These are phyloP conservation scores for Zeus faber DNA, from an alignment of 2,113 vertebrate genomes.

Conservation along the genomic window DNA sequence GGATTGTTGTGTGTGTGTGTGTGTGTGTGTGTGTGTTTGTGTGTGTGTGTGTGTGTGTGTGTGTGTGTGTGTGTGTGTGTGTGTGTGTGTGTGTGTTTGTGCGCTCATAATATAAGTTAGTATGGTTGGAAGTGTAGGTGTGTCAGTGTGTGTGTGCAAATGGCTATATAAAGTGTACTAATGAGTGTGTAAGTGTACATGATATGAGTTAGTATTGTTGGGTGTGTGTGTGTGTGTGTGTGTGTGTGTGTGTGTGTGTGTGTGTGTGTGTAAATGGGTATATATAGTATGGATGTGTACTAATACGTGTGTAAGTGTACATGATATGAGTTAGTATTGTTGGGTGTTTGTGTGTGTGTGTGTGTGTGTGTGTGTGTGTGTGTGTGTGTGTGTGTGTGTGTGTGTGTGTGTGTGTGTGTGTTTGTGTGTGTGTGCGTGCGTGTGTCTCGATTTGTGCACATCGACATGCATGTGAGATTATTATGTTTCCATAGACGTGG, in stretches of 20 bases:
- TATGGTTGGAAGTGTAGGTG: too few species aligned
- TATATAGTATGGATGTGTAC: too few species aligned
- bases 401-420: conserved; percentile 4
- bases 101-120: too few species aligned
- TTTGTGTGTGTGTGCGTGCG: conserved; percentile 3
- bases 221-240: neutral
- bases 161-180: too few species aligned
- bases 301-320: neutral
- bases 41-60: conserved; percentile 2
- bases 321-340: too few species aligned
- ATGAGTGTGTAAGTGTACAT: neutral
- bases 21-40: neutral
- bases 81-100: neutral
- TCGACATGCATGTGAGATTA: too few species aligned
- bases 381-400: neutral
- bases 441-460: neutral
- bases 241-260: neutral
- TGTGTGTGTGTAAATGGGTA: neutral
- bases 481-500: too few species aligned
- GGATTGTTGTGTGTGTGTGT: conserved; percentile 1
- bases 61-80: neutral
- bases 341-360: neutral
- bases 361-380: neutral
- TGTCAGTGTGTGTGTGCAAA: neutral
- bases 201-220: too few species aligned